phyloP scores from a whole-genome alignment of 2,113 vertebrate species.

The Ammodramus savannarum region DNA sequence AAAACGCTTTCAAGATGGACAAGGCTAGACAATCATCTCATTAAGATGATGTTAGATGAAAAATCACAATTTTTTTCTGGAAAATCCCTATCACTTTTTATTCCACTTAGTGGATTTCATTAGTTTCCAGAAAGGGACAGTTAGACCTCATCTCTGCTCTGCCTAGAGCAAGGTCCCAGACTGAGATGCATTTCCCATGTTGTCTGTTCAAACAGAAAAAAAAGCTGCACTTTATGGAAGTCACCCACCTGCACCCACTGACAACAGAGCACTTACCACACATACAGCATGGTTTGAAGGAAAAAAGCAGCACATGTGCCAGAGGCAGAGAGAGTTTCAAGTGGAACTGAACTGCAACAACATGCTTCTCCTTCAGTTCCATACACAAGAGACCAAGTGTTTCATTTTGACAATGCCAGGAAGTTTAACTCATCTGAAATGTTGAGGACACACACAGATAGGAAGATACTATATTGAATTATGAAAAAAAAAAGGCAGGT shows the following conservation, averaged over 20 bases:
- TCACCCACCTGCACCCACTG: neutral
- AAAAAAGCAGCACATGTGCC: neutral
- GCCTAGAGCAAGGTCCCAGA: neutral
- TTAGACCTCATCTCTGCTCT: neutral
- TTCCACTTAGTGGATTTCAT: neutral
- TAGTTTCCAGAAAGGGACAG: neutral
- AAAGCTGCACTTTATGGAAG: neutral
- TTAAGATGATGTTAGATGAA: neutral
- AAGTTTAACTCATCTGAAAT: neutral
- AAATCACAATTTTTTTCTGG: fast-evolving
- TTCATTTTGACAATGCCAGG: neutral
- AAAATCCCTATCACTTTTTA: neutral
- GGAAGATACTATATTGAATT: neutral
- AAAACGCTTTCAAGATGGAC: neutral
- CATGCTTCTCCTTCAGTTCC: neutral
- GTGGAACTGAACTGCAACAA: neutral
- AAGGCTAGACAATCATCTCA: neutral
- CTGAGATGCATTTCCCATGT: neutral
- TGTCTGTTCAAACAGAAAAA: no score
- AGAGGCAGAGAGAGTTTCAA: neutral
- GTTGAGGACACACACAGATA: fast-evolving
- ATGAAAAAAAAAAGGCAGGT: neutral
- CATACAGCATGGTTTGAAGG: fast-evolving
- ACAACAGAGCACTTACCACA: neutral
- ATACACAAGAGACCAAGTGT: neutral